Conservation (phyloP, 2,113 vertebrate genomes). For the Indri indri region DNA sequence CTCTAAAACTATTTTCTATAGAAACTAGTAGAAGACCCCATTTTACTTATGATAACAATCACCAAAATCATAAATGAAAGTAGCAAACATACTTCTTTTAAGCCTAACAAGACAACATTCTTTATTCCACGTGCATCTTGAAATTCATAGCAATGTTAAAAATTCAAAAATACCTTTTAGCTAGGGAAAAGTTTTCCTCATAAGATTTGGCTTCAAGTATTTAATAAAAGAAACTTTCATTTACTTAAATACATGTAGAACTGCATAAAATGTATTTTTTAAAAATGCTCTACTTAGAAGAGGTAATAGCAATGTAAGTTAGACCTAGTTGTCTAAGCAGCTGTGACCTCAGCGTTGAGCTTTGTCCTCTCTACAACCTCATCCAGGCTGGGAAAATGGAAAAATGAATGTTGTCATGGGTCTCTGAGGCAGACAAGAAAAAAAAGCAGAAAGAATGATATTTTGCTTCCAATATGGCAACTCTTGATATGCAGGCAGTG, state of each 20-base stretch:
- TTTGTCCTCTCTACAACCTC: not conserved
- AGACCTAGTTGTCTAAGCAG: not conserved
- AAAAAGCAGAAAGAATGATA: not conserved
- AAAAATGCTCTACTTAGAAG: not conserved
- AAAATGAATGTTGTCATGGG: not conserved
- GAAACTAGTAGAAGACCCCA: not conserved
- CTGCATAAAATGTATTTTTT: not conserved
- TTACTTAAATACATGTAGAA: not conserved
- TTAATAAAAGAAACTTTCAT: not conserved
- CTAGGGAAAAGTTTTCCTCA: not conserved
- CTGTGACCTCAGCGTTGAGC: not conserved
- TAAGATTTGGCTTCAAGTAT: not conserved
- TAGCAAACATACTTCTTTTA: constrained; percentile 25
- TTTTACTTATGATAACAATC: not conserved
- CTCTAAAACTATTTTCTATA: not conserved
- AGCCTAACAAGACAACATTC: constrained; percentile 5
- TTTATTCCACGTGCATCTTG: not conserved
- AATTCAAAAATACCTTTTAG: not conserved
- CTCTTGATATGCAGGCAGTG: not conserved
- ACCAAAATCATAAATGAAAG: not conserved
- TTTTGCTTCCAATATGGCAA: not conserved
- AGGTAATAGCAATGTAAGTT: not conserved
- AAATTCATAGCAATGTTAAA: not conserved
- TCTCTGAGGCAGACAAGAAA: not conserved
- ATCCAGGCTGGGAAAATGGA: not conserved